Evolutionary conservation across 1,140 invertebrate genomes (phyloP), one percentile per base, ranked within the genome.

Genomic region (Oryzaephilus surinamensis): DNA sequence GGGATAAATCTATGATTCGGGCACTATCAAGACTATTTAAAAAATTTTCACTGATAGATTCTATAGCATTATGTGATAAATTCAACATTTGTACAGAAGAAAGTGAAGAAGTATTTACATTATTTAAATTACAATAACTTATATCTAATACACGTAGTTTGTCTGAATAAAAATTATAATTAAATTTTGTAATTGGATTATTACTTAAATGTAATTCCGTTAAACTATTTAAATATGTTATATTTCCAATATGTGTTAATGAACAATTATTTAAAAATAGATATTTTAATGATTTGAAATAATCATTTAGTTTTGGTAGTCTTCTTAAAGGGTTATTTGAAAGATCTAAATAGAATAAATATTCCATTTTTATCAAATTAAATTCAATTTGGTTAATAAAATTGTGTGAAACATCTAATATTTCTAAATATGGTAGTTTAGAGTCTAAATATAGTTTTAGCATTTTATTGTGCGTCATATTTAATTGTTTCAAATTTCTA

Each of bases 41-140:
- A 2, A 72, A 66, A 29, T 66, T 62, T 11, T 58, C 49, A 36
- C 71, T 66, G 11, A 82, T 49, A 0, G 58, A 45, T 3, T 65
- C 66, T 6, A 83, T 64, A 23, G 66, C 66, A 53, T 81, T 81
- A 16, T 63, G 60, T 0, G 78, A 80, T 17, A 82, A 52, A 61
- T 81, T 77, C n/a, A n/a, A n/a, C n/a, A n/a, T n/a, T n/a, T n/a
- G n/a, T n/a, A n/a, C n/a, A n/a, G n/a, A n/a, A n/a, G 61, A 57
- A 8, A 76, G 50, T n/a, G 69, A 62, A 33, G 61, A 58, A 6
- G 63, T 51, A 39, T 58, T 55, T 7, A 77, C 47, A 4, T 55
- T 56, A 31, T 53, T 64, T 11, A 77, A 49, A 38, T 62, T 61
- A 51, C 71, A 73, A 30, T 71, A 66, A 41, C 66, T 76, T 12